Evolutionary conservation across 2,797 vertebrate genomes (phyloP).

Genomic region (Eurystomus glaucurus): DNA sequence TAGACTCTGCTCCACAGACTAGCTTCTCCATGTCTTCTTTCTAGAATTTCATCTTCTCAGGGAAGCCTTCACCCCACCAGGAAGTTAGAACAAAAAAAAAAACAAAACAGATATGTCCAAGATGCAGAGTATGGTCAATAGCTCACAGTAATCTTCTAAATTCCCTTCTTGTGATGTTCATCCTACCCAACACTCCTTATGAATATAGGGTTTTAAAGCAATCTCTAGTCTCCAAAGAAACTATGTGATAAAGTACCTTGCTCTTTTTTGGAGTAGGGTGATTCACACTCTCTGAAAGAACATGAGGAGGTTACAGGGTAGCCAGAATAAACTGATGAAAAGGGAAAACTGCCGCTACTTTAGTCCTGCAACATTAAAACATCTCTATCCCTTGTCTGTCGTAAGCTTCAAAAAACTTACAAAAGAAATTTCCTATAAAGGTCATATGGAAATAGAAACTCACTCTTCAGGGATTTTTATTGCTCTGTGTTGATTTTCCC

Average conservation of each 20-base stretch:
- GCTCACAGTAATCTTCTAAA: background rate
- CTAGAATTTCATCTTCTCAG: background rate
- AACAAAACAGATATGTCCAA: background rate
- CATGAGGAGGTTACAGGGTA: background rate
- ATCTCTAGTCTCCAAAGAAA: background rate
- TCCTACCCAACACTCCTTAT: background rate
- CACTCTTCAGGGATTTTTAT: background rate
- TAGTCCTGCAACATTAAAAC: background rate
- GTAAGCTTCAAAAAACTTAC: background rate
- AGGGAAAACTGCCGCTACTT: background rate
- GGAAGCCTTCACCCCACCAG: background rate
- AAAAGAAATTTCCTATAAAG: constrained; percentile 61
- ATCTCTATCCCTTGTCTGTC: background rate
- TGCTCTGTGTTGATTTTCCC: background rate
- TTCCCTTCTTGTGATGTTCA: background rate
- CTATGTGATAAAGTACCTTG: background rate
- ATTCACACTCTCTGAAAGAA: background rate
- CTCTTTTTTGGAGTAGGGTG: background rate
- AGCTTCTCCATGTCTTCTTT: background rate
- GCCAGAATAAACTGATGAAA: background rate
- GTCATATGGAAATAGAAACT: background rate
- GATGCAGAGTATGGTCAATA: background rate
- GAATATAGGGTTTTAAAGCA: accelerated
- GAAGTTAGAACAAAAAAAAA: background rate
- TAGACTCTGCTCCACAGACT: background rate